phyloP scores from a whole-genome alignment of 2,888 invertebrate genomes.

The Hoplodrina blanda region DNA sequence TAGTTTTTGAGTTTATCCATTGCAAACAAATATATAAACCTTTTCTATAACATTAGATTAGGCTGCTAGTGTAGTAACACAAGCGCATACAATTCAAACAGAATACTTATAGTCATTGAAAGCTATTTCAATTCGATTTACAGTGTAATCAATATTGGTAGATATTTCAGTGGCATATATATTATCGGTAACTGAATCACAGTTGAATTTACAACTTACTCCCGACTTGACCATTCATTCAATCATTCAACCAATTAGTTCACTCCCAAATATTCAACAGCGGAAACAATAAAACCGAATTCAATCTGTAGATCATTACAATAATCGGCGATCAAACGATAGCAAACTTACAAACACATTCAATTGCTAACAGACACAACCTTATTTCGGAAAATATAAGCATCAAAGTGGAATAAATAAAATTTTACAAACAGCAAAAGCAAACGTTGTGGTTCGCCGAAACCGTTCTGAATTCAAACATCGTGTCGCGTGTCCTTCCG shows the following conservation, averaged over 20 bases:
- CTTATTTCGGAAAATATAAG: conserved; percentile 45
- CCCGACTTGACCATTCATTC: conserved; percentile 28
- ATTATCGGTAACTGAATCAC: conserved; percentile 4
- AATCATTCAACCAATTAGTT: conserved; percentile 44
- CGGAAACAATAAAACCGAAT: conserved; percentile 60
- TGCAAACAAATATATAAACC: too few relatives aligned
- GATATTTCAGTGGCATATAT: conserved; percentile 16
- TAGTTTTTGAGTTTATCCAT: too few relatives aligned
- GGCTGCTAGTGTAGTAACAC: too few relatives aligned
- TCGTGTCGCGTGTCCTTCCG: conserved; percentile 88
- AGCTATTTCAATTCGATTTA: not conserved
- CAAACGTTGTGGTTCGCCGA: conserved; percentile 79
- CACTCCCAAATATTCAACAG: conserved; percentile 48
- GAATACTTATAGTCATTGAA: not conserved
- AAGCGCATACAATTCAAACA: not conserved
- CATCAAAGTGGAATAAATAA: conserved; percentile 57
- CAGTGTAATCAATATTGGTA: conserved; percentile 2
- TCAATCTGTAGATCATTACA: conserved; percentile 62
- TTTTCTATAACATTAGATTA: too few relatives aligned
- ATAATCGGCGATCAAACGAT: conserved; percentile 55
- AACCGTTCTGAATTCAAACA: conserved; percentile 89
- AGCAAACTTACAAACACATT: conserved; percentile 30
- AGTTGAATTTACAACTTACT: conserved; percentile 9
- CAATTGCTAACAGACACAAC: not conserved
- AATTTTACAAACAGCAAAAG: conserved; percentile 63